Evolutionary conservation across 1,140 invertebrate species (phyloP).

Genomic region (Papilio polyxenes): DNA sequence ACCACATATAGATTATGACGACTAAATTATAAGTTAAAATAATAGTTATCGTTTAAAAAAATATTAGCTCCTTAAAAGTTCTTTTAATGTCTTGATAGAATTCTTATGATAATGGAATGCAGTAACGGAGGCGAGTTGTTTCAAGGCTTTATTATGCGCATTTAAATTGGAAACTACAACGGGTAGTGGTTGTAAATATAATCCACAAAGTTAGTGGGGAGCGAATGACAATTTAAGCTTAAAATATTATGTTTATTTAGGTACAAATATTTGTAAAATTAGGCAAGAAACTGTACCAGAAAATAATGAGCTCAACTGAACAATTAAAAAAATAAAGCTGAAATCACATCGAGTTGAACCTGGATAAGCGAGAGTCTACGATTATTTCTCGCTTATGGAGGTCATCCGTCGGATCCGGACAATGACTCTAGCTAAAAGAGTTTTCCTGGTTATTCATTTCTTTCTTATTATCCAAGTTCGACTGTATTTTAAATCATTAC

Average conservation of each 20-base stretch:
- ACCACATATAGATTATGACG: too few species aligned
- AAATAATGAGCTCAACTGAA: too few species aligned
- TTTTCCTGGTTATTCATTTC: too few species aligned
- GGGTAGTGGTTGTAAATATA: neutral
- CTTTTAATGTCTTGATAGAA: neutral
- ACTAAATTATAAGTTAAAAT: neutral
- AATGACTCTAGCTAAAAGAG: too few species aligned
- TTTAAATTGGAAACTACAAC: neutral
- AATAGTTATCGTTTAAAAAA: neutral
- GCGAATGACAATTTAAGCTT: neutral
- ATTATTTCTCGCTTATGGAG: too few species aligned
- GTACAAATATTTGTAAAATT: neutral
- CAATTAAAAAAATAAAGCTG: neutral
- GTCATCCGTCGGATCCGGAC: too few species aligned
- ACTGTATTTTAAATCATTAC: too few species aligned
- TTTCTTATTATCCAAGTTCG: too few species aligned
- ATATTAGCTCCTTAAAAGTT: neutral
- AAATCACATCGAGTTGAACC: too few species aligned
- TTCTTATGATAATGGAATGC: neutral
- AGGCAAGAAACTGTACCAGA: neutral
- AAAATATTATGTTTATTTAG: neutral
- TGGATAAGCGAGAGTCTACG: neutral
- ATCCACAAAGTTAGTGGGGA: neutral
- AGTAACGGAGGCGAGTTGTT: neutral
- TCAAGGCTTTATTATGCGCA: neutral